A percentile compares a stretch with the other conserved stretches of the same genome.
Evolutionary conservation across 2,797 vertebrate genomes (phyloP).

Genomic region (Chaunax sp.): DNA sequence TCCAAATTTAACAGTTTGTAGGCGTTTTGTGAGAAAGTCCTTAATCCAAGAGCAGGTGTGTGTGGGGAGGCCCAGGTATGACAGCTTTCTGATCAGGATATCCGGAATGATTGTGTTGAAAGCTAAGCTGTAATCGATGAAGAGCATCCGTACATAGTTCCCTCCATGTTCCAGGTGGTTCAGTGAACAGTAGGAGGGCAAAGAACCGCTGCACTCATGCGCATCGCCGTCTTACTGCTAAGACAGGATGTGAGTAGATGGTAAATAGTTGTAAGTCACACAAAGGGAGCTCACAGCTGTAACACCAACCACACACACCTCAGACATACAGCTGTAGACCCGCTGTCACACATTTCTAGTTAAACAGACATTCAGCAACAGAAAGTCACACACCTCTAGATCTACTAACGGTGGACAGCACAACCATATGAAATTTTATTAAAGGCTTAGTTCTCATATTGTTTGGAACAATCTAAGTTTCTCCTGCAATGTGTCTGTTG

Average conservation of each 20-base stretch:
- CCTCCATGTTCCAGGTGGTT: too few relatives aligned
- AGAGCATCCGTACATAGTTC: too few relatives aligned
- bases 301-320: not conserved
- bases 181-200: too few relatives aligned
- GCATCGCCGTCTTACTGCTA: too few relatives aligned
- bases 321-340: not conserved
- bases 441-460: not conserved
- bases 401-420: not conserved
- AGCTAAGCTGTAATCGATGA: too few relatives aligned
- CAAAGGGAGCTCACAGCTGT: not conserved
- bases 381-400: not conserved
- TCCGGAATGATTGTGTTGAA: too few relatives aligned
- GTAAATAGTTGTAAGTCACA: not conserved
- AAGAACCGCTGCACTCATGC: too few relatives aligned
- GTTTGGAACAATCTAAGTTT: not conserved
- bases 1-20: too few relatives aligned
- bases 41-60: too few relatives aligned
- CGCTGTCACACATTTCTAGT: not conserved
- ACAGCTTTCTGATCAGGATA: too few relatives aligned
- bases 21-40: too few relatives aligned
- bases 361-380: not conserved
- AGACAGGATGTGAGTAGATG: slow-evolving; percentile 23
- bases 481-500: slow-evolving; percentile 4
- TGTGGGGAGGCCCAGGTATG: too few relatives aligned
- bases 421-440: not conserved